Evolutionary conservation across 1,140 invertebrate genomes (phyloP).

Genomic region (Pseudomyrmex sp.): DNA sequence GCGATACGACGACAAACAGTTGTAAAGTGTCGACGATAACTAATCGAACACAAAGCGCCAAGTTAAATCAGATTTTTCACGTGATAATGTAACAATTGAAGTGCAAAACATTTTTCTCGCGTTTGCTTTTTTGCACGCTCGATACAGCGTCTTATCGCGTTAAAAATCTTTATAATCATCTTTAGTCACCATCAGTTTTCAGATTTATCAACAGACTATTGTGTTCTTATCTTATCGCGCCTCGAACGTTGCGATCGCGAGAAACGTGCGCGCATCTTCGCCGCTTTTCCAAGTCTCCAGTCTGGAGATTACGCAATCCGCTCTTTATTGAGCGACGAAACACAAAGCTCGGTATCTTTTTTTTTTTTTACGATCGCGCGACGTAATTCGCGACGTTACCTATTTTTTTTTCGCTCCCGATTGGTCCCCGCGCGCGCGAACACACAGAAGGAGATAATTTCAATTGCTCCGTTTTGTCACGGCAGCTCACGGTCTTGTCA

Average conservation of each 20-base stretch:
- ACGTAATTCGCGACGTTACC: background rate
- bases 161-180: too few relatives aligned
- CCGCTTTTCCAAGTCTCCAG: too few relatives aligned
- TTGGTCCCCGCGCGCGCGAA: background rate
- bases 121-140: too few relatives aligned
- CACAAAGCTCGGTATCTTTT: background rate
- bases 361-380: conserved; percentile 5
- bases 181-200: too few relatives aligned
- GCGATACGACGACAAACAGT: too few relatives aligned
- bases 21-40: background rate
- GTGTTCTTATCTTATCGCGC: background rate
- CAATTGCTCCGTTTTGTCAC: conserved; percentile 22
- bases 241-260: background rate
- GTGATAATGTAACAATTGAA: too few relatives aligned
- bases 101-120: too few relatives aligned
- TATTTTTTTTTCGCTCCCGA: background rate
- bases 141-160: too few relatives aligned
- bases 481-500: background rate
- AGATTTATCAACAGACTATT: too few relatives aligned
- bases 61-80: background rate
- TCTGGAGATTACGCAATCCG: background rate
- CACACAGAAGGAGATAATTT: background rate
- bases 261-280: background rate
- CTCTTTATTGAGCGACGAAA: background rate
- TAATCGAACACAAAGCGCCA: background rate